Conservation (phyloP, 2,888 invertebrate species). For the Leuctra nigra region DNA sequence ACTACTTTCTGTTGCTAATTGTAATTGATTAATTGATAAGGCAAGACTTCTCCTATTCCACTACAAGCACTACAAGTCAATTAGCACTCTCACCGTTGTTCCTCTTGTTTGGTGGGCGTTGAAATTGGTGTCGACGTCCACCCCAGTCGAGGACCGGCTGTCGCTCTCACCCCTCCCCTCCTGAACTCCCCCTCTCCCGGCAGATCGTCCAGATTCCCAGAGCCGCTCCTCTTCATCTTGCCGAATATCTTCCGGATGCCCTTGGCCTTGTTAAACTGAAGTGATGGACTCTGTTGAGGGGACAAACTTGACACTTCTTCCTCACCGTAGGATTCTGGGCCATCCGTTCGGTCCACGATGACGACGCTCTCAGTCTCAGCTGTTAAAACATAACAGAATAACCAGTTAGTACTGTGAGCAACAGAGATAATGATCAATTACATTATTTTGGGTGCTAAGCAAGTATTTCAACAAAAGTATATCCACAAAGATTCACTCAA, state of each 20-base stretch:
- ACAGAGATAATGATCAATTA: too few relatives aligned
- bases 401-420: too few relatives aligned
- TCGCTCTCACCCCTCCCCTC: slow-evolving; percentile 64
- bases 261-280: slow-evolving; percentile 47
- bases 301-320: slow-evolving; percentile 35
- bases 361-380: slow-evolving; percentile 57
- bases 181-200: slow-evolving; percentile 56
- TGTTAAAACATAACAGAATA: slow-evolving; percentile 35
- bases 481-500: too few relatives aligned
- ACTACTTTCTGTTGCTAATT: too few relatives aligned
- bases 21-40: too few relatives aligned
- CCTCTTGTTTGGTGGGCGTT: slow-evolving; percentile 29
- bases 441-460: too few relatives aligned
- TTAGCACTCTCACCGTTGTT: slow-evolving; percentile 19
- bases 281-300: slow-evolving; percentile 43
- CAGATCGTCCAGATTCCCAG: slow-evolving; percentile 59
- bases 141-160: slow-evolving; percentile 64
- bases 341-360: slow-evolving; percentile 41
- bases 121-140: slow-evolving; percentile 41
- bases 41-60: too few relatives aligned
- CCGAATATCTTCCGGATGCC: slow-evolving; percentile 63
- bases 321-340: slow-evolving; percentile 34
- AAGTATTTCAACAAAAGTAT: too few relatives aligned
- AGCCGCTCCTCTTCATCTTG: slow-evolving; percentile 60
- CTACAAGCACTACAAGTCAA: too few relatives aligned